A percentile compares a stretch with the other conserved stretches of the same genome.
phyloP scores from a whole-genome alignment of 2,888 invertebrate species.

The Galerucella calmariensis region DNA sequence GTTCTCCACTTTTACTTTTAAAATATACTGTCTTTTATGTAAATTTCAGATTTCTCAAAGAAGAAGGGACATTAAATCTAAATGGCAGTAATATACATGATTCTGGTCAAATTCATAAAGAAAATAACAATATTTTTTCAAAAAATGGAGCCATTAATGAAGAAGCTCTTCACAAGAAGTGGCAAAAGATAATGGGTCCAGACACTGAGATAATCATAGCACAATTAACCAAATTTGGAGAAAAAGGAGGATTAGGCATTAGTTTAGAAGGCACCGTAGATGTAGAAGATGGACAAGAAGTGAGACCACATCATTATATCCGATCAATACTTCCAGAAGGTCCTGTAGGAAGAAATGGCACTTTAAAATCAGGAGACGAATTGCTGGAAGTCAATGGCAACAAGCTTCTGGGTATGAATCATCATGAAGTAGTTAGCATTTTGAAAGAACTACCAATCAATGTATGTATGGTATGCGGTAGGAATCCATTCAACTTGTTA shows the following conservation, averaged over 20 bases:
- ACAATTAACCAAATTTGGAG: conserved; percentile 84
- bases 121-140: conserved; percentile 56
- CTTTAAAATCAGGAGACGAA: conserved; percentile 94
- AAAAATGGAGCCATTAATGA: conserved; percentile 67
- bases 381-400: conserved; percentile 93
- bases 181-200: conserved; percentile 83
- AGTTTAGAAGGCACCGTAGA: conserved; percentile 98
- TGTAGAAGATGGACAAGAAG: conserved; percentile 95
- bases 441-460: conserved; percentile 90
- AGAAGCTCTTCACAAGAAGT: conserved; percentile 82
- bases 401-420: conserved; percentile 89
- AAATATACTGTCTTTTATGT: conserved; percentile 57
- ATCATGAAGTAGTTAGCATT: conserved; percentile 93
- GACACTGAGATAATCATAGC: conserved; percentile 84
- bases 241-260: conserved; percentile 95
- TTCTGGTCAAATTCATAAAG: conserved; percentile 59
- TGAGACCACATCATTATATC: conserved; percentile 98
- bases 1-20: conserved; percentile 46
- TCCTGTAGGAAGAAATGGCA: conserved; percentile 92
- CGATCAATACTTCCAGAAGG: conserved; percentile 97
- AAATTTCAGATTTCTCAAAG: conserved; percentile 64
- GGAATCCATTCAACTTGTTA: conserved; percentile 65
- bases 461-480: conserved; percentile 91
- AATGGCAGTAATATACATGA: conserved; percentile 54
- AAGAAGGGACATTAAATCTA: conserved; percentile 58